Conservation (phyloP, 1,140 invertebrate genomes). For the Thaumetopoea pityocampa region DNA sequence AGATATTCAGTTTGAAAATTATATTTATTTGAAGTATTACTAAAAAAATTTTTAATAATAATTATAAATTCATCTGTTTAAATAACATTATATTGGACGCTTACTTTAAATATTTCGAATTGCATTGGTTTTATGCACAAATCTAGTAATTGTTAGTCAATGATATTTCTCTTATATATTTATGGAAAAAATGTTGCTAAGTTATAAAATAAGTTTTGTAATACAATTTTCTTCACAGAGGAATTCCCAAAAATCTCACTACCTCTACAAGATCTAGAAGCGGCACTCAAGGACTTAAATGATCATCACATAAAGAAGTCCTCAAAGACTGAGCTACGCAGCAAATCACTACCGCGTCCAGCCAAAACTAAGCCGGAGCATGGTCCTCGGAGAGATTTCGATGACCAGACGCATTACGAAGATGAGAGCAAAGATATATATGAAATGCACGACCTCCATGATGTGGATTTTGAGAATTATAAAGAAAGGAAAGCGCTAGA, state of each 20-base stretch:
- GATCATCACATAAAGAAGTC: constrained; percentile 40
- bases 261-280: constrained; percentile 58
- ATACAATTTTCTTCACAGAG: constrained; percentile 29
- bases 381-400: constrained; percentile 48
- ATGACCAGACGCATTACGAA: constrained; percentile 44
- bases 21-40: not conserved
- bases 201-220: not conserved
- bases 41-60: constrained; percentile 1
- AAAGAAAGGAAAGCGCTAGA: constrained; percentile 55
- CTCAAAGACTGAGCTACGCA: constrained; percentile 38
- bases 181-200: too few species aligned
- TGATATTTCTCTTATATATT: too few species aligned
- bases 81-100: too few species aligned
- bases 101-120: too few species aligned
- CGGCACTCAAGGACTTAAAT: constrained; percentile 56
- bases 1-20: not conserved
- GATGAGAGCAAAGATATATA: constrained; percentile 45
- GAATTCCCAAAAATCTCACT: constrained; percentile 62
- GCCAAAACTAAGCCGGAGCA: constrained; percentile 46
- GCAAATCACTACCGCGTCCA: constrained; percentile 53
- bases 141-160: too few species aligned
- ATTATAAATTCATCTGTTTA: too few species aligned
- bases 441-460: constrained; percentile 60
- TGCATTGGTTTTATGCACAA: too few species aligned
- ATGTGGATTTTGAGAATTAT: constrained; percentile 62